Evolutionary conservation across 2,888 invertebrate species (phyloP).

Genomic region (Troides helena): DNA sequence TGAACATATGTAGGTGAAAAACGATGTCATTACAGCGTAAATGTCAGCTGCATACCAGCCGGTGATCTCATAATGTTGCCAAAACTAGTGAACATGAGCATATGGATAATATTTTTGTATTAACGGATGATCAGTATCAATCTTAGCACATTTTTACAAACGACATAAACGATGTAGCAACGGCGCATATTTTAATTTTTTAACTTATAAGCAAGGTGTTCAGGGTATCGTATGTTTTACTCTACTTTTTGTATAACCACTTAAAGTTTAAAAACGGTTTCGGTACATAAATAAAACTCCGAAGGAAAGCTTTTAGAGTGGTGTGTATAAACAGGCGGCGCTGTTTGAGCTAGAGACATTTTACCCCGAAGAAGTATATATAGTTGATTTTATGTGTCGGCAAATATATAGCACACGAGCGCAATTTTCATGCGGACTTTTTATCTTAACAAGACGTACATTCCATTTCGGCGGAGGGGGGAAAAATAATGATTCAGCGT

Average conservation of each 20-base stretch:
- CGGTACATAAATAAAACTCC: slow-evolving; percentile 46
- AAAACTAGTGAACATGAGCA: slow-evolving; percentile 13
- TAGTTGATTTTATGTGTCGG: slow-evolving; percentile 33
- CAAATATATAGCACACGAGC: slow-evolving; percentile 35
- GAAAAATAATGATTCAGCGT: slow-evolving; percentile 30
- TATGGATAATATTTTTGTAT: slow-evolving; percentile 1
- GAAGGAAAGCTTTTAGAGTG: slow-evolving; percentile 47
- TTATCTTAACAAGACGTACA: slow-evolving; percentile 35
- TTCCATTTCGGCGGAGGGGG: slow-evolving; percentile 25
- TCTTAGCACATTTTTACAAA: slow-evolving; percentile 15
- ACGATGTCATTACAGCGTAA: slow-evolving; percentile 30
- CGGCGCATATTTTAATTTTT: slow-evolving; percentile 24
- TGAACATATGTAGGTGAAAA: slow-evolving; percentile 29
- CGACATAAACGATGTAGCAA: slow-evolving; percentile 18
- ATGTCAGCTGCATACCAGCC: slow-evolving; percentile 30
- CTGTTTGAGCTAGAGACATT: slow-evolving; percentile 47
- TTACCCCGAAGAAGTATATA: slow-evolving; percentile 42
- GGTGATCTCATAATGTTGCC: slow-evolving; percentile 28
- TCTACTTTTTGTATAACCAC: slow-evolving; percentile 36
- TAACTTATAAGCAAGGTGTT: slow-evolving; percentile 32
- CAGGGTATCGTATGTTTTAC: slow-evolving; percentile 38
- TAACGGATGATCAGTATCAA: slow-evolving; percentile 5
- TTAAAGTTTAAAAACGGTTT: slow-evolving; percentile 49
- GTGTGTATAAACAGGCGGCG: slow-evolving; percentile 47
- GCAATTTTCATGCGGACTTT: slow-evolving; percentile 41